A percentile compares a stretch with the other conserved stretches of the same genome.
These are phyloP conservation scores for Ceuthmochares aereus DNA, from an alignment of 2,113 vertebrate genomes.

Conservation along the genomic window DNA sequence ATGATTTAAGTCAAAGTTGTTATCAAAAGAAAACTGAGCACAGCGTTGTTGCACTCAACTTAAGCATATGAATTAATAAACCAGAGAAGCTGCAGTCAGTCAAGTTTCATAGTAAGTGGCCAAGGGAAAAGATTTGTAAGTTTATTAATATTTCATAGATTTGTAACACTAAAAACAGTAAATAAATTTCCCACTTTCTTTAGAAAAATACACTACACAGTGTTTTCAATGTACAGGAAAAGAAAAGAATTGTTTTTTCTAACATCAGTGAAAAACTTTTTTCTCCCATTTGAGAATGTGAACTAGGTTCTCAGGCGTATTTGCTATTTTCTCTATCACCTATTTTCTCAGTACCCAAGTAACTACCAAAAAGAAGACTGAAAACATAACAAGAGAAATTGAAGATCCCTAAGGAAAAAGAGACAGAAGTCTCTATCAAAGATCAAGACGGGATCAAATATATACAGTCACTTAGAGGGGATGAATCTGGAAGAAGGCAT, in stretches of 20 bases:
- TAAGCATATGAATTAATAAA: not conserved
- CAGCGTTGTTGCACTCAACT: not conserved
- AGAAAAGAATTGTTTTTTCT: not conserved
- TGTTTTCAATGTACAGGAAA: not conserved
- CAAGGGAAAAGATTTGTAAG: not conserved
- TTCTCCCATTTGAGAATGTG: not conserved
- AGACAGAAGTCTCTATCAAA: not conserved
- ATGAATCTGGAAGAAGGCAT: not conserved
- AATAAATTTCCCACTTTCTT: not conserved
- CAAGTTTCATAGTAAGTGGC: not conserved
- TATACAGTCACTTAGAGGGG: not conserved
- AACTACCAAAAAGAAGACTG: not conserved
- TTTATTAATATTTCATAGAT: constrained; percentile 4
- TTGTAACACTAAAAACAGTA: constrained; percentile 4
- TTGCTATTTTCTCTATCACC: not conserved
- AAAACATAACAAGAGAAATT: not conserved
- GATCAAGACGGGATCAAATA: not conserved
- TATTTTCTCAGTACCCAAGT: not conserved
- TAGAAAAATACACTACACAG: not conserved
- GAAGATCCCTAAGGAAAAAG: not conserved
- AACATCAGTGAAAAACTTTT: not conserved
- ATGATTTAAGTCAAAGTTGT: not conserved
- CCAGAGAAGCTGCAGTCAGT: not conserved
- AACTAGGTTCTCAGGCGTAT: not conserved
- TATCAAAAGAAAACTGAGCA: not conserved